phyloP scores from a whole-genome alignment of 2,888 invertebrate species.

The Leptopterna dolabrata region DNA sequence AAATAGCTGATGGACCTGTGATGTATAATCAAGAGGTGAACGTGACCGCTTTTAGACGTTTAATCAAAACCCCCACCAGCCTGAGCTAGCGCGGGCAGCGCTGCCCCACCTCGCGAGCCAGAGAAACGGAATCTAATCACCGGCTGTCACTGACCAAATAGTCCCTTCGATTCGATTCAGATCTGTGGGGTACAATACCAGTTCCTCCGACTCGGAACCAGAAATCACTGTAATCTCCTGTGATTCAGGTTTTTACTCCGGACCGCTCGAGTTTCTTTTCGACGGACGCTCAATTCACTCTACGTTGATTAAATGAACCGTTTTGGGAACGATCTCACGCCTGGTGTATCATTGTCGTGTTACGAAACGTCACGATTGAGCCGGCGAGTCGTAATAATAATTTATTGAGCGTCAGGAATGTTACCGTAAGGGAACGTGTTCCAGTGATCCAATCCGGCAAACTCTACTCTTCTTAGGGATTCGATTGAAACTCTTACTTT shows the following conservation, averaged over 20 bases:
- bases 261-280: not conserved
- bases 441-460: not conserved
- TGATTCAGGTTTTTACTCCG: constrained; percentile 2
- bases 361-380: not conserved
- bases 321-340: not conserved
- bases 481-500: not conserved
- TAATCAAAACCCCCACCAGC: constrained; percentile 50
- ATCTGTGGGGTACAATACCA: constrained; percentile 49
- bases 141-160: constrained; percentile 50
- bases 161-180: constrained; percentile 53
- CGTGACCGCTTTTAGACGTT: constrained; percentile 57
- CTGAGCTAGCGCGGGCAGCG: not conserved
- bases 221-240: constrained; percentile 41
- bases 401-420: not conserved
- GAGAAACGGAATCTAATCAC: constrained; percentile 54
- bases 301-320: constrained; percentile 5
- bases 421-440: not conserved
- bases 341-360: not conserved
- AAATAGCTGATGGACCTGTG: constrained; percentile 53
- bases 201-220: not conserved
- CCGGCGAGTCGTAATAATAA: not conserved
- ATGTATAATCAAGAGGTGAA: constrained; percentile 56
- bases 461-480: not conserved
- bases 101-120: not conserved
- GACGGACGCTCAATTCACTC: not conserved